Conservation (phyloP, 2,113 vertebrate species). For the Gulo gulo region DNA sequence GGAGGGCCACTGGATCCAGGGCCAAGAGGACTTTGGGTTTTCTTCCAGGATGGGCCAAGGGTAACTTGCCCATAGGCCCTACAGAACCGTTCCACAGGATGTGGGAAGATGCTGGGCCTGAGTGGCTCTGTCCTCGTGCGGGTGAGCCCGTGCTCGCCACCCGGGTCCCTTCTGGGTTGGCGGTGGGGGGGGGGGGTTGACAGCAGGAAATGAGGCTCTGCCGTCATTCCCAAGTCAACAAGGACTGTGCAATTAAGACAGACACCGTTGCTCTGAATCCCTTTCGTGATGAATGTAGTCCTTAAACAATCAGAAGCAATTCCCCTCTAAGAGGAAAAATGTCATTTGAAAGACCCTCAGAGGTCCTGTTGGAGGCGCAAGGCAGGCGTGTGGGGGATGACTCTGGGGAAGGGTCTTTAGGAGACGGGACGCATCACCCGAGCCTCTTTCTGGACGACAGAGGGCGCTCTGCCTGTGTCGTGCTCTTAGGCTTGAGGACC, state of each 20-base stretch:
- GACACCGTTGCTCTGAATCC: slow-evolving; percentile 26
- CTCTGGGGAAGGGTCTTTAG: neutral
- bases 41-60: neutral
- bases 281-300: neutral
- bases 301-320: slow-evolving; percentile 45
- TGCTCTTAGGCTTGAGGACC: neutral
- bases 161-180: neutral
- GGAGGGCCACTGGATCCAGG: neutral
- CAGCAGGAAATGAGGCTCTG: neutral
- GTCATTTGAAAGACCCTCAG: slow-evolving; percentile 1
- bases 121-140: neutral
- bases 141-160: neutral
- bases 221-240: slow-evolving; percentile 7
- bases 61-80: neutral
- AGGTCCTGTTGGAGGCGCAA: neutral
- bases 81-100: neutral
- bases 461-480: neutral
- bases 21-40: neutral
- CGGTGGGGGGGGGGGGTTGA: neutral
- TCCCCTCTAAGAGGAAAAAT: slow-evolving; percentile 20
- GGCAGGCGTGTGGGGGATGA: neutral
- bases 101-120: neutral
- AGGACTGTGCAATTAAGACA: slow-evolving; percentile 2
- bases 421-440: neutral
- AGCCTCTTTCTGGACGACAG: neutral